A percentile compares a stretch with the other conserved stretches of the same genome.
Conservation (phyloP, 2,888 invertebrate species). For the Cactoblastis cactorum region DNA sequence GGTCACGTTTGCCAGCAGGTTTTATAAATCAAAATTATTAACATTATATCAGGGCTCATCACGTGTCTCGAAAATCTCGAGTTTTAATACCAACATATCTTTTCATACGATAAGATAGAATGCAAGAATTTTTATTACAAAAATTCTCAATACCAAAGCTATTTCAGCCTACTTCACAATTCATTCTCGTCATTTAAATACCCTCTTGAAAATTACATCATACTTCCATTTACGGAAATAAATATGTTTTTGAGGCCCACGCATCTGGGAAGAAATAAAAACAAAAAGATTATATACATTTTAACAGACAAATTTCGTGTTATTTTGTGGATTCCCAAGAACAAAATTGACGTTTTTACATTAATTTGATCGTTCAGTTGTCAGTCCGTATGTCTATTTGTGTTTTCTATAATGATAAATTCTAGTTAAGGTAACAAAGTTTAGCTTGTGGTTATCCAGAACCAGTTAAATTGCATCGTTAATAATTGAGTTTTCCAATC, state of each 20-base stretch:
- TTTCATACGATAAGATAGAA: background rate
- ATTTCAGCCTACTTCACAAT: background rate
- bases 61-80: too few species aligned
- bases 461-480: background rate
- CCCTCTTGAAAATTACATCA: conserved; percentile 1
- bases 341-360: too few species aligned
- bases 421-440: background rate
- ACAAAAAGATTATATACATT: background rate
- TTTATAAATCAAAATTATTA: too few species aligned
- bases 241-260: background rate
- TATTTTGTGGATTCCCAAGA: too few species aligned
- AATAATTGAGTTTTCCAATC: conserved; percentile 2
- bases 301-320: too few species aligned
- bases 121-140: background rate
- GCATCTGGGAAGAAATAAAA: background rate
- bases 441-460: background rate
- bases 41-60: too few species aligned
- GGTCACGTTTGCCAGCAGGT: too few species aligned
- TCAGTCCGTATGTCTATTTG: too few species aligned
- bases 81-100: background rate
- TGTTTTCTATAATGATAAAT: too few species aligned
- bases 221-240: background rate
- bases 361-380: too few species aligned
- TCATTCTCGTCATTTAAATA: background rate
- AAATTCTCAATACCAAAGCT: background rate